Base-by-base conservation (phyloP, 2,888 invertebrate species). In the Periphyllus acericola region DNA sequence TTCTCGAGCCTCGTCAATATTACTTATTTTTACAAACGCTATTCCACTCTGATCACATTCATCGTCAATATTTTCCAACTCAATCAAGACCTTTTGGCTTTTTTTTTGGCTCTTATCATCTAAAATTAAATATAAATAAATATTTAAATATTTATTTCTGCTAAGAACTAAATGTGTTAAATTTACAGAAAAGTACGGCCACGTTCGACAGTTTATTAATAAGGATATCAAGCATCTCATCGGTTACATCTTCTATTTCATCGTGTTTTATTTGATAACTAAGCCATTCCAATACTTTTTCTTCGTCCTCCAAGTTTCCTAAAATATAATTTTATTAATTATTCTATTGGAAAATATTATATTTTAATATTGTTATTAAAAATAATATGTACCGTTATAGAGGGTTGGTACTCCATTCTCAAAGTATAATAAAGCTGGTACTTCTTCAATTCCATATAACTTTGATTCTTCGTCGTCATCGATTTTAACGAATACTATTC, bases 191-290 rank as follows among this genome's bases (percentile, higher is more conserved):
- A 90, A 98, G 93, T 85, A 97, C 97, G 81, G 97, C 97, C 90
- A 98, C 96, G 91, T 96, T 95, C 14, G 95, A 95, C 95, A 96
- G 96, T 93, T 96, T 96, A 89, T 95, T 95, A 90, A 98, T 95
- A 90, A 98, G 95, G 91, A 96, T 93, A 91, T 97, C 97, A 90
- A 98, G 93, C 97, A 98, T 97, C 93, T 98, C 97, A 92, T 97
- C 97, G 32, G 97, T 98, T 88, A 98, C 95, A 91, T 98, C 97
- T 92, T 98, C 97, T 90, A 98, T 98, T 93, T 97, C 96, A 92
- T 98, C 97, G 90, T 94, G 95, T 90, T 96, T 96, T 75, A 94
- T 94, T 91, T 97, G 97, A 90, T 96, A 94, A 90, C 95, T 95
- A 46, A 97, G 93, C 97, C 97, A 97, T 90, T 94, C 95, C 0